phyloP scores from a whole-genome alignment of 2,113 vertebrate species.

The Oryzias celebensis region DNA sequence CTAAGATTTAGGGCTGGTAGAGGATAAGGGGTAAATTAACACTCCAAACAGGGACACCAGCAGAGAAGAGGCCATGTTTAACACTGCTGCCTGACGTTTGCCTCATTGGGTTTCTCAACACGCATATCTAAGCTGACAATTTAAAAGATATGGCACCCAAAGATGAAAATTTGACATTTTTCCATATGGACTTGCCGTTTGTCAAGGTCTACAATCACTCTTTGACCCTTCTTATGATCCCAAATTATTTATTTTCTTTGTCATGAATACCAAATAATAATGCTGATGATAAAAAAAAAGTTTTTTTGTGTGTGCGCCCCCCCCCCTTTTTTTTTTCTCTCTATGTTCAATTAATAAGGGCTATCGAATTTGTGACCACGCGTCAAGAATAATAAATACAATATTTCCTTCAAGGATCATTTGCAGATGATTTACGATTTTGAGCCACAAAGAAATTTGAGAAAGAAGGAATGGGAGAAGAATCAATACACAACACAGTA shows the following conservation, averaged over 20 bases:
- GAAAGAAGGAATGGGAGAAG: slow-evolving; percentile 57
- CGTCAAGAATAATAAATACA: slow-evolving; percentile 78
- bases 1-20: slow-evolving; percentile 14
- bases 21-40: slow-evolving; percentile 48
- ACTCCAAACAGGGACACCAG: slow-evolving; percentile 47
- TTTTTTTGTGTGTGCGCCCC: slow-evolving; percentile 64
- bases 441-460: slow-evolving; percentile 62
- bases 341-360: slow-evolving; percentile 76
- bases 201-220: slow-evolving; percentile 35
- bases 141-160: too few relatives aligned
- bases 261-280: slow-evolving; percentile 49
- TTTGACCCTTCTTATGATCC: slow-evolving; percentile 36
- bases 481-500: slow-evolving; percentile 75
- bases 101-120: too few relatives aligned
- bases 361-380: slow-evolving; percentile 76
- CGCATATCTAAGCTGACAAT: too few relatives aligned
- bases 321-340: slow-evolving; percentile 71
- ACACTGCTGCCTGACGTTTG: too few relatives aligned
- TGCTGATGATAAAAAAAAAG: slow-evolving; percentile 42
- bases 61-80: slow-evolving; percentile 28
- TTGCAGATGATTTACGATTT: slow-evolving; percentile 74
- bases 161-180: too few relatives aligned
- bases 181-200: slow-evolving; percentile 2
- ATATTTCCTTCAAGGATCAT: slow-evolving; percentile 74
- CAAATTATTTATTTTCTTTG: slow-evolving; percentile 25